phyloP scores from a whole-genome alignment of 2,797 vertebrate genomes.

The Cynodonichthys magdalenae region DNA sequence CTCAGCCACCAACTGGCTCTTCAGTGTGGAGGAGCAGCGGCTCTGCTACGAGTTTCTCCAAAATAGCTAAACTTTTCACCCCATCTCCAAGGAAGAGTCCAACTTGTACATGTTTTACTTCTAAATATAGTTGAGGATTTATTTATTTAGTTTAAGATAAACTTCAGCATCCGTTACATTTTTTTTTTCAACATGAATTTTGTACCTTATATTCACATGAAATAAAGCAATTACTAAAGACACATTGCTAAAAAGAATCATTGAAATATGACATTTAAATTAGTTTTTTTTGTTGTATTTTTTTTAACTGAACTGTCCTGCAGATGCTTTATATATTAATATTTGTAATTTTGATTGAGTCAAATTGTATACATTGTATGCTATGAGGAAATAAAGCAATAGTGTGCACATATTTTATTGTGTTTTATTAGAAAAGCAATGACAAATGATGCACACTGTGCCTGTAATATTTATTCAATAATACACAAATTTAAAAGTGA shows the following conservation, averaged over 20 bases:
- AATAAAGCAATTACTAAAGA: neutral
- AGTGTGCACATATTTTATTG: neutral
- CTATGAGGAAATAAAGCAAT: conserved; percentile 28
- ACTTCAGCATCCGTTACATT: neutral
- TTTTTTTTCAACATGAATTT: neutral
- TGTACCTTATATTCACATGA: neutral
- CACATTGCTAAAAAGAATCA: too few species aligned
- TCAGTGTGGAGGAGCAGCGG: too few species aligned
- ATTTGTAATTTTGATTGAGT: conserved; percentile 1
- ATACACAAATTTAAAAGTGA: conserved; percentile 6
- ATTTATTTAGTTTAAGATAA: conserved; percentile 1
- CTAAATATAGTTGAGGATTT: too few species aligned
- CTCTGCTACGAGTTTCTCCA: too few species aligned
- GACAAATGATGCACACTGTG: conserved; percentile 16
- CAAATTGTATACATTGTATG: conserved; percentile 1
- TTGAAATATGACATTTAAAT: neutral
- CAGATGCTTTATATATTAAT: too few species aligned
- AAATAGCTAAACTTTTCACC: too few species aligned
- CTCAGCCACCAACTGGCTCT: too few species aligned
- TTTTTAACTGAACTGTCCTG: neutral
- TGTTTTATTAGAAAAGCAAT: conserved; percentile 44
- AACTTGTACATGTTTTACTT: too few species aligned
- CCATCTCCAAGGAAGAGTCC: too few species aligned
- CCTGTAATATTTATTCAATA: conserved; percentile 27
- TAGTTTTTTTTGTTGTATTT: neutral